These are phyloP conservation scores for Dendrocincla tyrannina DNA, from an alignment of 2,797 vertebrate genomes.

Conservation along the genomic window DNA sequence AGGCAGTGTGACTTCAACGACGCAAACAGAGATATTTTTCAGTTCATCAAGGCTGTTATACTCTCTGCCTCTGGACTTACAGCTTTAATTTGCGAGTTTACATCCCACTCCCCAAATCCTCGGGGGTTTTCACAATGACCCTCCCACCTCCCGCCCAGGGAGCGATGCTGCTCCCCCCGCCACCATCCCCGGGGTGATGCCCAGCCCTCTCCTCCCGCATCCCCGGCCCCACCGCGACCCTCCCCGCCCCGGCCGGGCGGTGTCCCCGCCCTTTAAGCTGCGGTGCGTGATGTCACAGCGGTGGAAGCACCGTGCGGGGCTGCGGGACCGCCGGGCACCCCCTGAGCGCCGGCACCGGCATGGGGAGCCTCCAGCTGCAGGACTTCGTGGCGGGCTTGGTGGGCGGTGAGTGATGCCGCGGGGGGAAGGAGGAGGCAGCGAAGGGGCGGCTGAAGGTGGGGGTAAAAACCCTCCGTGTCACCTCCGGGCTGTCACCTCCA, in stretches of 20 bases:
- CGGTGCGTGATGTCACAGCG: slow-evolving; percentile 37
- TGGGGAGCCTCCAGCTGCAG: slow-evolving; percentile 81
- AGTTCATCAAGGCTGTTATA: accelerated
- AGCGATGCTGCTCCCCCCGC: not conserved
- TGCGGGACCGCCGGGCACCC: not conserved
- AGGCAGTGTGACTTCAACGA: accelerated
- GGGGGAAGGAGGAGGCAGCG: not conserved
- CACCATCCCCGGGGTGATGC: accelerated
- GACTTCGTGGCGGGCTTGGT: slow-evolving; percentile 92
- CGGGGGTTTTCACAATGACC: accelerated
- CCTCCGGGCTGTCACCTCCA: not conserved
- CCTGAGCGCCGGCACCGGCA: not conserved
- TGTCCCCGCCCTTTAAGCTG: slow-evolving; percentile 56
- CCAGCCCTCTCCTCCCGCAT: accelerated
- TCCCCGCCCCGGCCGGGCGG: not conserved
- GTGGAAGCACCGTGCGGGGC: not conserved
- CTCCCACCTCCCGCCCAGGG: accelerated
- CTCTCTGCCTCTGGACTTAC: not conserved
- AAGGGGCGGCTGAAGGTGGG: accelerated
- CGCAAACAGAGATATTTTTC: accelerated
- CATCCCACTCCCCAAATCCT: accelerated
- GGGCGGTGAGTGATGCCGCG: slow-evolving; percentile 82
- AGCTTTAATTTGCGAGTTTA: accelerated
- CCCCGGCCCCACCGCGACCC: not conserved
- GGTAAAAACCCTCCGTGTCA: accelerated